These are phyloP conservation scores for Vidua macroura DNA, from an alignment of 2,113 vertebrate genomes.

Conservation along the genomic window DNA sequence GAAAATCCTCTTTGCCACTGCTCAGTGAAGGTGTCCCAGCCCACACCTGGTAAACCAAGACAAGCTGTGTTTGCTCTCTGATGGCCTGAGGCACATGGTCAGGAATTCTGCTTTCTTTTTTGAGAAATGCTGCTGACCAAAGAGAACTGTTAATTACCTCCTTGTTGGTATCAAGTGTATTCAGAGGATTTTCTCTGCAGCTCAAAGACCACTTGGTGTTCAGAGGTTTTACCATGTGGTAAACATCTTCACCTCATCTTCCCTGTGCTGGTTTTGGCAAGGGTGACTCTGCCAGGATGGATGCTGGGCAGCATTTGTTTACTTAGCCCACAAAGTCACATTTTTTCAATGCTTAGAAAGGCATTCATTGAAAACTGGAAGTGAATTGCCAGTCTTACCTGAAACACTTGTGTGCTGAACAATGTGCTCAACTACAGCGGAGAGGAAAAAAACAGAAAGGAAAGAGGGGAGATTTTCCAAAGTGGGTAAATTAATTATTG, in stretches of 20 bases:
- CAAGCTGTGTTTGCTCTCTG: background rate
- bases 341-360: background rate
- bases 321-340: background rate
- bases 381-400: background rate
- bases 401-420: background rate
- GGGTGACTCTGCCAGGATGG: background rate
- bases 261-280: background rate
- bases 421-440: background rate
- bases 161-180: background rate
- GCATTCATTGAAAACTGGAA: background rate
- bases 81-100: background rate
- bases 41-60: background rate
- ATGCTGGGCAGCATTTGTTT: background rate
- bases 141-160: background rate
- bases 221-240: background rate
- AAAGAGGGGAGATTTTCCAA: background rate
- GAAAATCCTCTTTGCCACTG: background rate
- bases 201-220: background rate
- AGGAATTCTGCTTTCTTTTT: background rate
- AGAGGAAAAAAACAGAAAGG: background rate
- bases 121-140: background rate
- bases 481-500: background rate
- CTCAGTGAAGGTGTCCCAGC: background rate
- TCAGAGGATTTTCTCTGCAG: background rate
- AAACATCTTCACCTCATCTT: background rate